phyloP scores from a whole-genome alignment of 2,797 vertebrate genomes.

The Trichosurus vulpecula region DNA sequence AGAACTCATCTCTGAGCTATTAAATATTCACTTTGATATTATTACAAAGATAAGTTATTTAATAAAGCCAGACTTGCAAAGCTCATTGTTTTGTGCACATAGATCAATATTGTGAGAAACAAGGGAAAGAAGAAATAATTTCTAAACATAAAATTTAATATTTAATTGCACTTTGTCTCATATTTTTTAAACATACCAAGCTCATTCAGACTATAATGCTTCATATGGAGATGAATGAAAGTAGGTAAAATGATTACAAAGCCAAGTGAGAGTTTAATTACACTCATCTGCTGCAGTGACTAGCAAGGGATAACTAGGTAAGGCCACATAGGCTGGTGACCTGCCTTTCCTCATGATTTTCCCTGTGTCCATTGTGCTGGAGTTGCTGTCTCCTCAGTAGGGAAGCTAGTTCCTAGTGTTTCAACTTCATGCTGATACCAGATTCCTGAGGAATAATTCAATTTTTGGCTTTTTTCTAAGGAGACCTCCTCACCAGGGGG shows the following conservation, averaged over 20 bases:
- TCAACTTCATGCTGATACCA: not conserved
- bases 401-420: not conserved
- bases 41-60: conserved; percentile 2
- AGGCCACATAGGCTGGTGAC: not conserved
- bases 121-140: not conserved
- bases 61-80: not conserved
- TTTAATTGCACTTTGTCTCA: conserved; percentile 16
- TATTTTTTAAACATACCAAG: conserved; percentile 22
- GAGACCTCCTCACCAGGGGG: not conserved
- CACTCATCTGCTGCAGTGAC: not conserved
- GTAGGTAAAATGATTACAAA: not conserved
- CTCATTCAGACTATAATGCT: conserved; percentile 4
- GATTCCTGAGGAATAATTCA: not conserved
- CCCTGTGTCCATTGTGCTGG: not conserved
- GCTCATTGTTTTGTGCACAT: not conserved
- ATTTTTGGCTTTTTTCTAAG: not conserved
- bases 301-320: not conserved
- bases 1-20: not conserved
- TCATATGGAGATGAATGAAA: conserved; percentile 15
- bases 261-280: not conserved
- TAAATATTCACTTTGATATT: not conserved
- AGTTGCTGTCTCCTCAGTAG: not conserved
- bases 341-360: not conserved
- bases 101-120: not conserved
- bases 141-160: not conserved